These are phyloP conservation scores for Stictonetta naevosa DNA, from an alignment of 2,113 vertebrate species.

Conservation along the genomic window DNA sequence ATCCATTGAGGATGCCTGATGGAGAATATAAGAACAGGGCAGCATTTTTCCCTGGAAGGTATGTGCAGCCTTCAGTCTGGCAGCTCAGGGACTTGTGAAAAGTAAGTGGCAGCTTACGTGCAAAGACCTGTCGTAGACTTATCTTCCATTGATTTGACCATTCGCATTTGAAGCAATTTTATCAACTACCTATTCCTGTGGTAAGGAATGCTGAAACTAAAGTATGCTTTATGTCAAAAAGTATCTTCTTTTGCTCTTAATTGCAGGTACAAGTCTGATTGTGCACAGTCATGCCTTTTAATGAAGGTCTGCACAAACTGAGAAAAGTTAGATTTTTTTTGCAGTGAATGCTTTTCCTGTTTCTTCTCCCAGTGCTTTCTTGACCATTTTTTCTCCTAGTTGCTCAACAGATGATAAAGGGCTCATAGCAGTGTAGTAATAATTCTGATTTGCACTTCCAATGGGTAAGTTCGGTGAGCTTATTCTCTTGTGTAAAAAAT, in stretches of 20 bases:
- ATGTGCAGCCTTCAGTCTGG: not conserved
- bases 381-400: not conserved
- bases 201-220: not conserved
- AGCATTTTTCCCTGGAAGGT: not conserved
- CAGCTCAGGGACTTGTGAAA: not conserved
- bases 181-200: not conserved
- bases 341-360: fast-evolving
- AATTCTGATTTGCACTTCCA: not conserved
- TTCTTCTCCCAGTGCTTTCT: not conserved
- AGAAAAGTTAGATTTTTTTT: not conserved
- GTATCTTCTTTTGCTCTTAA: not conserved
- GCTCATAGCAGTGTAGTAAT: not conserved
- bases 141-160: not conserved
- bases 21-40: not conserved
- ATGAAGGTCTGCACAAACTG: not conserved
- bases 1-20: not conserved
- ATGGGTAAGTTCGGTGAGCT: not conserved
- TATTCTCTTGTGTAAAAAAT: not conserved
- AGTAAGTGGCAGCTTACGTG: not conserved
- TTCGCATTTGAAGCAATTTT: not conserved
- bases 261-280: not conserved
- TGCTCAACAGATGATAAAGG: not conserved
- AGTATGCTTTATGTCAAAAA: not conserved
- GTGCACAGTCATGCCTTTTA: not conserved
- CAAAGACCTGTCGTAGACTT: not conserved